Evolutionary conservation across 1,140 invertebrate species (phyloP), one percentile per base, ranked within the genome.

Genomic region (Hyposmocoma kahamanoa): DNA sequence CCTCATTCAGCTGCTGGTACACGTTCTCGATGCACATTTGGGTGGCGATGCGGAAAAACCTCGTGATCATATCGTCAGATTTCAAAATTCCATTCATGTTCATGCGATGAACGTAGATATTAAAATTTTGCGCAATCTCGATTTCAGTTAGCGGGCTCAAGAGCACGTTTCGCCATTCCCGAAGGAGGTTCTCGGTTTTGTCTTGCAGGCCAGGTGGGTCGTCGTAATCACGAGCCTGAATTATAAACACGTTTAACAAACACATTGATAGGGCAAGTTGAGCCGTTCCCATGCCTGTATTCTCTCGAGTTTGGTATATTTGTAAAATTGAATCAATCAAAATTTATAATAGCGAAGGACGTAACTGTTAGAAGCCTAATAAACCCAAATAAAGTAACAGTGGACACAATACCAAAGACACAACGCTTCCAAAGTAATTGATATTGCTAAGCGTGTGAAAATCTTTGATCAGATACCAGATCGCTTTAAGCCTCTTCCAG

Each of bases 1-100:
- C 87, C 51, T 92, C 90, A 4, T 83, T 85, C n/a, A 91, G 72
- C 47, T 88, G 88, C 49, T 96, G 89, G 79, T 98, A 98, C 42
- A 96, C 97, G 38, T 97, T 90, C 69, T 99, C 97, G 0, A 98
- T 95, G 79, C 98, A 99, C 89, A 99, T 94, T 75, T 99, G 97
- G 0, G 97, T 98, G 42, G 96, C 97, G 15, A 98, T 91, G 20
- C 98, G 92, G 88, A 99, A 99, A 87, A 99, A 99, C 52, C 97
- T 85, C 0, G 97, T 97, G 44, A 99, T 98, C 50, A 98, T 89
- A 74, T 99, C 98, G 68, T 99, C 98, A 0, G 96, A 98, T 77
- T 99, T 98, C 10, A 99, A 84, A 39, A 99, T 97, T 2, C 98
- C 98, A 60, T 98, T 96, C 49, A 95, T 90, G 68, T 98, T 98